Percentiles rank a stretch among this genome's conserved stretches.
Evolutionary conservation across 2,888 invertebrate genomes (phyloP).

Genomic region (Ennomos fuscantarius): DNA sequence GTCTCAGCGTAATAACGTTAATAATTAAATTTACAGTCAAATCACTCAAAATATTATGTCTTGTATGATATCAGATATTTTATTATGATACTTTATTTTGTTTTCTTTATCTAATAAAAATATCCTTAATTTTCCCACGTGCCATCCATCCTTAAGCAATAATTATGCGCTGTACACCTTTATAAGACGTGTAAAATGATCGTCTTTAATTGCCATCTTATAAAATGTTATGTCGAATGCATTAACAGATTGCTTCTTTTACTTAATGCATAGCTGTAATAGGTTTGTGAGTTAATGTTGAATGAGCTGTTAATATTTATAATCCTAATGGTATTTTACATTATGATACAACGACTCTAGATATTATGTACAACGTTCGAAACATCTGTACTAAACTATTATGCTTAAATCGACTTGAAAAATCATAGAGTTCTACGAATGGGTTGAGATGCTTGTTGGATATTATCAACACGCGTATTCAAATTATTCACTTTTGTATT

Average conservation of each 20-base stretch:
- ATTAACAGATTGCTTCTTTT: not conserved
- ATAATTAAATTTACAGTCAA: too few relatives aligned
- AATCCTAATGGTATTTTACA: not conserved
- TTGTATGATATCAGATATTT: too few relatives aligned
- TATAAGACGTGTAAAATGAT: too few relatives aligned
- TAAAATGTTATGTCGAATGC: not conserved
- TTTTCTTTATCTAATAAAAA: too few relatives aligned
- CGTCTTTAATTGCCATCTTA: constrained; percentile 9
- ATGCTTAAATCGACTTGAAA: not conserved
- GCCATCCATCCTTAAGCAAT: too few relatives aligned
- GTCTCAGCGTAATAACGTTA: too few relatives aligned
- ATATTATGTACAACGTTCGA: not conserved
- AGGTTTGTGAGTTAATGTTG: not conserved
- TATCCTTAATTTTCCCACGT: too few relatives aligned
- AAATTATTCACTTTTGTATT: constrained; percentile 59
- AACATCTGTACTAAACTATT: too few relatives aligned
- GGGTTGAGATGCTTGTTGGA: not conserved
- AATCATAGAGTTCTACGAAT: not conserved
- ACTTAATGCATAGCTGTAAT: constrained; percentile 1
- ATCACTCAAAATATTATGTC: too few relatives aligned
- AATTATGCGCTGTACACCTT: too few relatives aligned
- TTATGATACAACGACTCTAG: not conserved
- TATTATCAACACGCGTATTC: constrained; percentile 35
- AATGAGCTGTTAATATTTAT: constrained; percentile 1
- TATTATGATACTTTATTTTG: too few relatives aligned